Base-by-base conservation (phyloP, 2,797 vertebrate species). In the Loriculus beryllinus region DNA sequence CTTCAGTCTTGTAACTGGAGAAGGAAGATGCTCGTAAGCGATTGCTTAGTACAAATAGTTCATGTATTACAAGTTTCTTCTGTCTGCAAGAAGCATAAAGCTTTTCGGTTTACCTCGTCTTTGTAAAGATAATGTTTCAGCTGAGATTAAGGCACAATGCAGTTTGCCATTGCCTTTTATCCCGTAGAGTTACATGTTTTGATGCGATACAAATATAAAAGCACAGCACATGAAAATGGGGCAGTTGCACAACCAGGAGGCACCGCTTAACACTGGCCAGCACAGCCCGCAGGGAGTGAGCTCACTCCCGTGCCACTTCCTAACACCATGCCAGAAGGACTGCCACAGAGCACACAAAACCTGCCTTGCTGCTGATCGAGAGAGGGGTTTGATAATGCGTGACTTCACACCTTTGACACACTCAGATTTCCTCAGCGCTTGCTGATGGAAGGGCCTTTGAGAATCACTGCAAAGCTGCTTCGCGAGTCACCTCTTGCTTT, bases 401-500 rank as follows among this genome's bases (percentile, higher is more conserved):
- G 19, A 28, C 5, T 86, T 76, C 1, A 0, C 51, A 75, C 57
- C 62, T 81, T 20, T 13, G 8, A 10, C 28, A 14, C 0, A 5
- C 37, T 59, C 43, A 1, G n/a, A 14, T 70, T 22, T 67, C 65
- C 62, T 49, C 10, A 6, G 33, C 45, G 5, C 15, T 87, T 4
- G 12, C 23, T 26, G 74, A 7, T 21, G 37, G 65, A 82, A 21
- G 14, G 4, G 40, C 9, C 37, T 31, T 29, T 4, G 63, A 47
- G 45, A 56, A 79, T 31, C 25, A 0, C 37, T 6, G 40, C 39
- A 19, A 48, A 69, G 56, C 60, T 37, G 65, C 74, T 48, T 18
- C 2, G 1, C 0, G 1, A 39, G 12, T 39, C 84, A 8, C 19
- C 20, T 51, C n/a, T n/a, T n/a, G n/a, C n/a, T n/a, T n/a, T n/a